Evolutionary conservation across 2,797 vertebrate genomes (phyloP).

Genomic region (Corythornis leucogaster): DNA sequence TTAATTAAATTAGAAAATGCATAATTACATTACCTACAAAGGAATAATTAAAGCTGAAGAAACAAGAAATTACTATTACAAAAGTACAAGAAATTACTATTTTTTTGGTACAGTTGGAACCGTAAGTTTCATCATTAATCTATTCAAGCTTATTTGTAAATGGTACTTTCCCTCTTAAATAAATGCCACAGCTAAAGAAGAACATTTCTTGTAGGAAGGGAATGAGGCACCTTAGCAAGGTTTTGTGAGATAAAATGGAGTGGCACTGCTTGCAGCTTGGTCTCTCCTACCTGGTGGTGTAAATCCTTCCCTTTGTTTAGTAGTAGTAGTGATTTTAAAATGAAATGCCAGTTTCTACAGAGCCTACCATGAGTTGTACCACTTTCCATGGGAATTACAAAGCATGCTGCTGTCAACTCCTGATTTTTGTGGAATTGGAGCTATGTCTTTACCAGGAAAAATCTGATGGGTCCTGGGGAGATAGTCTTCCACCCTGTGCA

Average conservation of each 20-base stretch:
- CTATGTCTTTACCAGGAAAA: background rate
- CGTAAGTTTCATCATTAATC: background rate
- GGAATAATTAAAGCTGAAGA: background rate
- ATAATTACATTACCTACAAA: background rate
- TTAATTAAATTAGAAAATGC: background rate
- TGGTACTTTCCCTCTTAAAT: background rate
- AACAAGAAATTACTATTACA: background rate
- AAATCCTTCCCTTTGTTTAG: background rate
- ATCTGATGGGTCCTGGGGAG: background rate
- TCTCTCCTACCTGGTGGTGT: background rate
- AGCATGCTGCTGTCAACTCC: background rate
- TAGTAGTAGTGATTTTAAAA: background rate
- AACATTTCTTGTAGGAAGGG: background rate
- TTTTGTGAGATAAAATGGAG: background rate
- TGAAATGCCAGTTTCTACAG: background rate
- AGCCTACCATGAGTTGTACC: background rate
- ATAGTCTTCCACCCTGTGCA: rapidly evolving
- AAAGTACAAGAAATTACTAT: background rate
- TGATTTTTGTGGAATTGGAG: background rate
- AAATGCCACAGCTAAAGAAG: too few species aligned
- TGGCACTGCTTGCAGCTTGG: background rate
- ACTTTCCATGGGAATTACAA: background rate
- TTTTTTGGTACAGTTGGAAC: background rate
- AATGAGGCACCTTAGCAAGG: background rate
- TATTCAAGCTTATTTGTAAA: background rate